Conservation (phyloP, 2,113 vertebrate genomes). For the Bujurquina vittata region DNA sequence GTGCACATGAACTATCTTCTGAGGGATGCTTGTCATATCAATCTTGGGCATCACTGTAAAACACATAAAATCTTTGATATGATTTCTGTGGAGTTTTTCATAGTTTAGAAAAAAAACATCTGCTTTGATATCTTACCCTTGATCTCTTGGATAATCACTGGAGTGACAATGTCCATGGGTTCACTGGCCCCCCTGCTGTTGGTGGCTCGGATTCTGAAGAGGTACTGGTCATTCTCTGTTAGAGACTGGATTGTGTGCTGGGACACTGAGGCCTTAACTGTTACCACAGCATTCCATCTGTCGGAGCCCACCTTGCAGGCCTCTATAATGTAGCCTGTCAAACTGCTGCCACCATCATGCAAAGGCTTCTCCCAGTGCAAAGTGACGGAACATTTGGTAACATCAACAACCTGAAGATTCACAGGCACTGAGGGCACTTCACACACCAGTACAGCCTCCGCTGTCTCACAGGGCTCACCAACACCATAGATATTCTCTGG, state of each 20-base stretch:
- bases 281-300: conserved; percentile 90
- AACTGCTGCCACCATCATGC: conserved; percentile 91
- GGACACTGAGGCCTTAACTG: conserved; percentile 84
- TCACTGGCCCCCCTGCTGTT: conserved; percentile 95
- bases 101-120: not conserved
- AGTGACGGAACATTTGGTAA: conserved; percentile 90
- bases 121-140: conserved; percentile 81
- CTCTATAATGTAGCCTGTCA: conserved; percentile 92
- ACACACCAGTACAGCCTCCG: conserved; percentile 90
- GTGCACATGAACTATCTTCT: conserved; percentile 90
- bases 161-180: conserved; percentile 89
- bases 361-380: conserved; percentile 93
- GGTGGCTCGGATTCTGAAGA: conserved; percentile 93
- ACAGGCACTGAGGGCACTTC: conserved; percentile 92
- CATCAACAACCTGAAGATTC: conserved; percentile 87
- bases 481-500: conserved; percentile 98
- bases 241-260: conserved; percentile 90
- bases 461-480: conserved; percentile 93
- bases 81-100: not conserved
- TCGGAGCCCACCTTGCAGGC: conserved; percentile 93
- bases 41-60: conserved; percentile 89
- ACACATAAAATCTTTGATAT: not conserved
- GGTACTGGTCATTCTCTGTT: conserved; percentile 94
- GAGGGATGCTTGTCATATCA: conserved; percentile 90
- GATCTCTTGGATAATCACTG: conserved; percentile 90